A percentile compares a stretch with the other conserved stretches of the same genome.
Evolutionary conservation across 2,113 vertebrate species (phyloP).

Genomic region (Apus apus): DNA sequence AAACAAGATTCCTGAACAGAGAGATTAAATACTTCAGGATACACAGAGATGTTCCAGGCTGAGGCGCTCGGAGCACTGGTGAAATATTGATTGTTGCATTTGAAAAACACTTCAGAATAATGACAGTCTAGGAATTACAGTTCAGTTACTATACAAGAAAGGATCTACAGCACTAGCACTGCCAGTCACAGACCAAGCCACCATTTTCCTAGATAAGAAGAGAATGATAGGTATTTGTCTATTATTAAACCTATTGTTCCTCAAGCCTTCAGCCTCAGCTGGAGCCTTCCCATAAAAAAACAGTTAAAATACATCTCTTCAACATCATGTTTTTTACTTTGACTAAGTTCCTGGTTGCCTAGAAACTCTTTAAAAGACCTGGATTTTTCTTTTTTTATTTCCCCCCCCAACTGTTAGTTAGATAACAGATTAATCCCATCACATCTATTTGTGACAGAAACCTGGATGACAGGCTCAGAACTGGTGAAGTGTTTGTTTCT

Average conservation of each 20-base stretch:
- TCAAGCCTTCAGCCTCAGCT: neutral
- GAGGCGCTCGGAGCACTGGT: neutral
- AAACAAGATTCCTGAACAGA: neutral
- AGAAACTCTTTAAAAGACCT: conserved; percentile 31
- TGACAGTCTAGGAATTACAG: neutral
- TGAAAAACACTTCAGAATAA: neutral
- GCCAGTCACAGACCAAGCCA: neutral
- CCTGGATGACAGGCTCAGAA: neutral
- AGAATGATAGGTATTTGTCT: neutral
- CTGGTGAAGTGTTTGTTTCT: neutral
- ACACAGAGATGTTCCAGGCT: neutral
- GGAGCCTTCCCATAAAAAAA: neutral
- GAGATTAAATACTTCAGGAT: neutral
- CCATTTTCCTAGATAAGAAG: neutral
- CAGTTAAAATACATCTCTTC: neutral
- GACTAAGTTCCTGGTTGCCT: conserved; percentile 46
- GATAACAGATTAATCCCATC: neutral
- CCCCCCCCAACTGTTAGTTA: neutral
- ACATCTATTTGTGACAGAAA: neutral
- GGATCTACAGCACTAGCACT: neutral
- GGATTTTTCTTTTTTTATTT: neutral
- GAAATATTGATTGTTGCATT: neutral
- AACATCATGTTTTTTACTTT: neutral
- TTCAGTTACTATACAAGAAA: neutral
- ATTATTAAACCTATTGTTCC: conserved; percentile 26